Evolutionary conservation across 2,888 invertebrate genomes (phyloP).

Genomic region (Chalcis sispes): DNA sequence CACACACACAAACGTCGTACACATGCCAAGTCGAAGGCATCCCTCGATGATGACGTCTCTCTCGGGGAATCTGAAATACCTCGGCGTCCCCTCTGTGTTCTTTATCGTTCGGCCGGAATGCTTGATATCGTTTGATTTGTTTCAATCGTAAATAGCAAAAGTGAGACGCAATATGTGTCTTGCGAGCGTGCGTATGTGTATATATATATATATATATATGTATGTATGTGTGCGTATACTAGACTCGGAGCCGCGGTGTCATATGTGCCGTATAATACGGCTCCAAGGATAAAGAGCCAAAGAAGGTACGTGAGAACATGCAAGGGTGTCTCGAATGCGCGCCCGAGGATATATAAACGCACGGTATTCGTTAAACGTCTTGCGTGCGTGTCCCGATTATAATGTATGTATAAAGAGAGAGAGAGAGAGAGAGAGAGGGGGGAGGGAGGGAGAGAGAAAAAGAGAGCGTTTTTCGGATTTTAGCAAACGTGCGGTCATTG

Average conservation of each 20-base stretch:
- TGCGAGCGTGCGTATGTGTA: not conserved
- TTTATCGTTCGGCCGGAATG: constrained; percentile 74
- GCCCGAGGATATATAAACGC: not conserved
- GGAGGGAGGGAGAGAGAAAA: too few relatives aligned
- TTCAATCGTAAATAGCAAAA: constrained; percentile 74
- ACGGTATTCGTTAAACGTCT: not conserved
- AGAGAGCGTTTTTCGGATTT: too few relatives aligned
- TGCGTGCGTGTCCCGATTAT: too few relatives aligned
- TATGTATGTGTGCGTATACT: not conserved
- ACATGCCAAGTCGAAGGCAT: constrained; percentile 41
- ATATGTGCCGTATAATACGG: too few relatives aligned
- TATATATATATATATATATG: not conserved
- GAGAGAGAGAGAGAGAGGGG: too few relatives aligned
- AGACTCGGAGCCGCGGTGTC: not conserved
- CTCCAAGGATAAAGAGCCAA: too few relatives aligned
- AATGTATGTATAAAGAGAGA: too few relatives aligned
- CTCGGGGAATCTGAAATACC: constrained; percentile 68
- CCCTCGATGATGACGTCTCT: constrained; percentile 66
- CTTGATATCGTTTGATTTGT: constrained; percentile 76
- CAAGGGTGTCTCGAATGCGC: too few relatives aligned
- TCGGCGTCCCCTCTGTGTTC: constrained; percentile 74
- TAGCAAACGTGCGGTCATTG: too few relatives aligned
- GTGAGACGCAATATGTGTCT: constrained; percentile 64
- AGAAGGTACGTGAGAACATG: not conserved
- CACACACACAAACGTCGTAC: constrained; percentile 43